Evolutionary conservation across 2,113 vertebrate species (phyloP).

Genomic region (Corvus moneduloides): DNA sequence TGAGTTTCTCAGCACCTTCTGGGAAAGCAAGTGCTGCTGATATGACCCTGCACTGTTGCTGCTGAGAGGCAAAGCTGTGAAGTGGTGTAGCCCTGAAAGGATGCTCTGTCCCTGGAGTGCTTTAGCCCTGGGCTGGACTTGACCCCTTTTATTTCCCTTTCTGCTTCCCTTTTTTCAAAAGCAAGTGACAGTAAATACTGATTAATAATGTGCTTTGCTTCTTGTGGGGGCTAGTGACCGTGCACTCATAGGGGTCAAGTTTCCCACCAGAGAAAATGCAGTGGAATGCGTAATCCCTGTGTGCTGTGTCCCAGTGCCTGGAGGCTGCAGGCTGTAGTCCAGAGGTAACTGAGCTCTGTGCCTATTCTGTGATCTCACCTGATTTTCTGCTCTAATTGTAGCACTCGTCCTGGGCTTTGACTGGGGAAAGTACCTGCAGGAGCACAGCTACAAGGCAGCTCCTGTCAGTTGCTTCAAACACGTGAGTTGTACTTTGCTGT

Average conservation of each 20-base stretch:
- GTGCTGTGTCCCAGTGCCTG: background rate
- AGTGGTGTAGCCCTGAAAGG: background rate
- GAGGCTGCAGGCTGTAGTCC: background rate
- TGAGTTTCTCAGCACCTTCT: background rate
- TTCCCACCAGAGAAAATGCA: background rate
- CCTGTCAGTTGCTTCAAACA: slow-evolving; percentile 94
- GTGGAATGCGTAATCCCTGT: background rate
- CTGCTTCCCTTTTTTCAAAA: background rate
- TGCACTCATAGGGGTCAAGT: background rate
- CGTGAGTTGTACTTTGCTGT: slow-evolving; percentile 75
- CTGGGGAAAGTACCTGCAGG: slow-evolving; percentile 90
- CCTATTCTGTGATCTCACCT: background rate
- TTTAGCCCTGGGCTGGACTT: background rate
- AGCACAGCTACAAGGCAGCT: slow-evolving; percentile 81
- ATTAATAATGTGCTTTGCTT: background rate
- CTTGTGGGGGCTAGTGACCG: accelerated
- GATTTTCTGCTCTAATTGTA: slow-evolving; percentile 8
- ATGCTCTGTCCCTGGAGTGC: background rate
- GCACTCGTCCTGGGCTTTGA: slow-evolving; percentile 81
- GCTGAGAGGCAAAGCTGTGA: background rate
- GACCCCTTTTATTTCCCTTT: background rate
- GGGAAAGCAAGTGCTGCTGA: background rate
- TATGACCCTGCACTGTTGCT: background rate
- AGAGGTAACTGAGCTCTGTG: background rate
- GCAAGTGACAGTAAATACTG: background rate